phyloP scores from a whole-genome alignment of 2,113 vertebrate genomes.

The Chionis minor region DNA sequence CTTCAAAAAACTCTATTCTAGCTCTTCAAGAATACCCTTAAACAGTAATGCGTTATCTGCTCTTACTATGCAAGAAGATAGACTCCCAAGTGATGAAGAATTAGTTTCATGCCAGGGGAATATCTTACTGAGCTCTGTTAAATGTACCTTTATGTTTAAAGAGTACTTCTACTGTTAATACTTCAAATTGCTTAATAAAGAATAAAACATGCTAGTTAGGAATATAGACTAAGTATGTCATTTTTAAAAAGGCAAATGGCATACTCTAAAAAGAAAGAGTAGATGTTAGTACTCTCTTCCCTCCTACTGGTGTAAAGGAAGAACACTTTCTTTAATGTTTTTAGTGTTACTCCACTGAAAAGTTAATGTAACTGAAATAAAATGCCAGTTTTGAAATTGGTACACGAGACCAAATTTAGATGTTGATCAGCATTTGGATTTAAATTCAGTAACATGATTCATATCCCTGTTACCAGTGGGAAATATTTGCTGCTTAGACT shows the following conservation, averaged over 20 bases:
- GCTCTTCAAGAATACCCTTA: neutral
- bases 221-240: neutral
- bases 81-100: neutral
- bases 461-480: neutral
- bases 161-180: neutral
- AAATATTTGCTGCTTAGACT: neutral
- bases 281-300: neutral
- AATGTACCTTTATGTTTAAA: neutral
- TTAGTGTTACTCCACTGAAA: neutral
- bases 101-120: neutral
- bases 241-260: neutral
- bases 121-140: neutral
- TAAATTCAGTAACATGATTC: neutral
- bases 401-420: neutral
- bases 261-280: neutral
- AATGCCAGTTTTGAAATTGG: neutral
- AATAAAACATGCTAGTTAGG: neutral
- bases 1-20: neutral
- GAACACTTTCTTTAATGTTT: neutral
- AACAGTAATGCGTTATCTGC: neutral
- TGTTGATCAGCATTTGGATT: neutral
- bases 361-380: neutral
- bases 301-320: neutral
- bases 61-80: neutral
- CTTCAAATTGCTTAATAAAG: neutral